These are phyloP conservation scores for Leptoclinus maculatus DNA, from an alignment of 2,797 vertebrate species.

Conservation along the genomic window DNA sequence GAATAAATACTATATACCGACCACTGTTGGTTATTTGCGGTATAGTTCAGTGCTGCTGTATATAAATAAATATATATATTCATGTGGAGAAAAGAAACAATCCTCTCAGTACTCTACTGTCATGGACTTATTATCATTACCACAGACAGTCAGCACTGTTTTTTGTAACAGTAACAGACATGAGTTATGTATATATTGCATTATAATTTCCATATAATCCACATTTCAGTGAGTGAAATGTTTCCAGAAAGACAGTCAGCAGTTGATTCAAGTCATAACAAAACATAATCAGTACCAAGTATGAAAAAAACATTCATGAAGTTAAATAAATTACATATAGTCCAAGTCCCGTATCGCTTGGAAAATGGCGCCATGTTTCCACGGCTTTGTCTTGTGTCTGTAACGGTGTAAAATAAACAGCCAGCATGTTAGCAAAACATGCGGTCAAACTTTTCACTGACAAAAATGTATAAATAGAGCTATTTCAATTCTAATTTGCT, in stretches of 20 bases:
- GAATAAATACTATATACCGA: background rate
- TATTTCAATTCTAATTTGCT: background rate
- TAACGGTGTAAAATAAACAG: background rate
- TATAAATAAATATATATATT: background rate
- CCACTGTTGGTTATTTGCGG: background rate
- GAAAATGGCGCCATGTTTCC: background rate
- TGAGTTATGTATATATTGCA: background rate
- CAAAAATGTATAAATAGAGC: background rate
- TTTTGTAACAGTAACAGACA: background rate
- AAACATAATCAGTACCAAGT: background rate
- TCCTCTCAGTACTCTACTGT: background rate
- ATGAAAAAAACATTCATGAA: background rate
- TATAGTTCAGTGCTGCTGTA: background rate
- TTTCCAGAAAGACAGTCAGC: background rate
- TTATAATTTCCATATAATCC: background rate
- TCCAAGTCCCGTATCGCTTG: background rate
- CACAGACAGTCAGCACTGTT: background rate
- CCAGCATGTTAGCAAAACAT: background rate
- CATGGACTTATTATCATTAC: background rate
- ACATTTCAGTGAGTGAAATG: constrained; percentile 5
- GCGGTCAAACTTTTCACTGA: background rate
- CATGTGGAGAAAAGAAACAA: background rate
- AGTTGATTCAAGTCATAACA: constrained; percentile 1
- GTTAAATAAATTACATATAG: background rate
- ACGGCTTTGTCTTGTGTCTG: background rate